A percentile compares a stretch with the other conserved stretches of the same genome.
Conservation (phyloP, 2,797 vertebrate genomes). For the Arrhamphus sclerolepis region DNA sequence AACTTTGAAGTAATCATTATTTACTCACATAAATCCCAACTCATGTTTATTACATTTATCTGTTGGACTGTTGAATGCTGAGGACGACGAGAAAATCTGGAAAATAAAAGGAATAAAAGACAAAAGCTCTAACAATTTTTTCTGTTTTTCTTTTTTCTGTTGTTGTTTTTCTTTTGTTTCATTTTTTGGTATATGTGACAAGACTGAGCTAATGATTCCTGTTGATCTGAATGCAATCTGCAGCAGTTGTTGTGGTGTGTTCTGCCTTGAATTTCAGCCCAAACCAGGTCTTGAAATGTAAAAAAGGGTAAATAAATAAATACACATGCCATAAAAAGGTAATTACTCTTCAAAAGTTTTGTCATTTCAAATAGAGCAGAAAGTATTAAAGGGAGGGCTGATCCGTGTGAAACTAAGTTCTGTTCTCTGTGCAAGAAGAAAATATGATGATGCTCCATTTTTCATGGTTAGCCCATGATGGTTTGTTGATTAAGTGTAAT, state of each 20-base stretch:
- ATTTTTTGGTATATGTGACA: no score
- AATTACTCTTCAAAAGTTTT: not conserved
- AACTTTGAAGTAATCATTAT: conserved; percentile 25
- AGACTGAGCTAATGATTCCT: conserved; percentile 3
- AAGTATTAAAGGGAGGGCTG: conserved; percentile 11
- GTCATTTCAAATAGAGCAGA: conserved; percentile 7
- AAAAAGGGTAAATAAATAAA: not conserved
- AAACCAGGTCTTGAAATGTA: not conserved
- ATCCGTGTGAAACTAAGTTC: conserved; percentile 9
- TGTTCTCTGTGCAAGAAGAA: conserved; percentile 14
- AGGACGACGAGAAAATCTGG: not conserved
- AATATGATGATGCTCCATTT: conserved; percentile 25
- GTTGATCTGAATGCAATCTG: conserved; percentile 7
- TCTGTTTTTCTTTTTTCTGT: no score
- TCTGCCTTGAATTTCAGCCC: no score
- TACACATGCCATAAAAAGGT: not conserved
- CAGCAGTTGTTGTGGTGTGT: not conserved
- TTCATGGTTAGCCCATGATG: conserved; percentile 5
- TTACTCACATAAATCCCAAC: conserved; percentile 33
- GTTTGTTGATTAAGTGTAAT: conserved; percentile 35
- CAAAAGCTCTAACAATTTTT: conserved; percentile 12
- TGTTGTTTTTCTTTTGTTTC: conserved; percentile 5
- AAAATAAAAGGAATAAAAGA: not conserved
- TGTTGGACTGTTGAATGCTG: conserved; percentile 30
- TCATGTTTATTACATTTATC: conserved; percentile 10